These are phyloP conservation scores for Percina caprodes DNA, from an alignment of 2,113 vertebrate species.

Conservation along the genomic window DNA sequence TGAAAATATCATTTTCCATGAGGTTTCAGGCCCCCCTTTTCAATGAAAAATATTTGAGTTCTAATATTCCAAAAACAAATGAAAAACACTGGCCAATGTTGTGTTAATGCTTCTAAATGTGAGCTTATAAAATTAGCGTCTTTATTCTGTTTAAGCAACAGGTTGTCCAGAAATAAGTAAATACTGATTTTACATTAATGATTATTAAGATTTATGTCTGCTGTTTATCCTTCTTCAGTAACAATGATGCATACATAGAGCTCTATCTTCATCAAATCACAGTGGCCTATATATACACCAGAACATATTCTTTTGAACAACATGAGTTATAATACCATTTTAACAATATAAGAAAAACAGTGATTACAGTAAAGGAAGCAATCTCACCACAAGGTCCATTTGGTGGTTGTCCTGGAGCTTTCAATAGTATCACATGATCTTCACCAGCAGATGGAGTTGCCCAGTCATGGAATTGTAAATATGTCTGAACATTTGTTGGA, in stretches of 20 bases:
- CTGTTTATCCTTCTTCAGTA: not conserved
- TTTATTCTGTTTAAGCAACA: not conserved
- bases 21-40: not conserved
- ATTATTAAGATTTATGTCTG: not conserved
- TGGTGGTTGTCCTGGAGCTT: too few species aligned
- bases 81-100: not conserved
- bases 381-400: too few species aligned
- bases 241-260: not conserved
- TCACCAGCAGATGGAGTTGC: too few species aligned
- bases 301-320: too few species aligned
- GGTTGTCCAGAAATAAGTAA: not conserved
- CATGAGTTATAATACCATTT: too few species aligned
- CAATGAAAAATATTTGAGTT: not conserved
- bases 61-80: not conserved
- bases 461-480: too few species aligned
- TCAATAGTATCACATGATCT: too few species aligned
- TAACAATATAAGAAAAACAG: too few species aligned
- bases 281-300: not conserved
- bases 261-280: slow-evolving; percentile 1
- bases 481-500: too few species aligned
- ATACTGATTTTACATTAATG: not conserved
- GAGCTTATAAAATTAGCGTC: not conserved
- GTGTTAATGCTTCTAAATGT: not conserved
- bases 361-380: too few species aligned
- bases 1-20: not conserved